Evolutionary conservation across 2,888 invertebrate species (phyloP), one percentile per base, ranked within the genome.

Genomic region (Marasmarcha lunaedactyla): DNA sequence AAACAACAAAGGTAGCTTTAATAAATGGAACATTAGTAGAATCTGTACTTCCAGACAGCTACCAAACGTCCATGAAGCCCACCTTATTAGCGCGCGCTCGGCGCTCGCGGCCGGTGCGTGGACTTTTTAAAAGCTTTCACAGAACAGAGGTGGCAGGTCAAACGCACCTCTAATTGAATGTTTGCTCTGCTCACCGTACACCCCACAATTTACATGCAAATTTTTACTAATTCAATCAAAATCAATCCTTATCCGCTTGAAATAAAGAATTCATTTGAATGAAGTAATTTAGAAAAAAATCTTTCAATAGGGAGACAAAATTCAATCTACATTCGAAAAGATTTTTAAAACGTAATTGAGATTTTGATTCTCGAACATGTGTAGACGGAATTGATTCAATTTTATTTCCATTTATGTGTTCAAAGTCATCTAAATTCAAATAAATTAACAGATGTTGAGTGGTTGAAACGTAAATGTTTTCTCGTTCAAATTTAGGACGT

Each of bases 91-190:
- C 43, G 40, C 41, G 30, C 6, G n/a, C n/a, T n/a, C 30, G 30
- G 4, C 4, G 20, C 30, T 39, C 44, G 35, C 33, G 9, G 45
- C 42, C 44, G 36, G 39, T 40, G 38, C 40, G 40, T 49, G 46
- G 44, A 44, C 40, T 30, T 36, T 42, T 46, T 48, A 45, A 51
- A 49, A 52, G 52, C 49, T 47, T 47, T 49, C 47, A 30, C 20
- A 20, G 20, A 20, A 20, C 20, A 44, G 45, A 51, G 47, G 51
- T 48, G 43, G 34, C 45, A 48, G 50, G 50, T 49, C 48, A 49
- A 41, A 41, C 42, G 46, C 46, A 38, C 38, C 46, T 47, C 53
- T 60, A 60, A 60, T 62, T 60, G 60, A 59, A 57, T 60, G 57
- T 59, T 57, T 59, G 53, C 51, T 49, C 42, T 33, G 36, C 40